Base-by-base conservation (phyloP, 2,113 vertebrate genomes). In the Lophius piscatorius region DNA sequence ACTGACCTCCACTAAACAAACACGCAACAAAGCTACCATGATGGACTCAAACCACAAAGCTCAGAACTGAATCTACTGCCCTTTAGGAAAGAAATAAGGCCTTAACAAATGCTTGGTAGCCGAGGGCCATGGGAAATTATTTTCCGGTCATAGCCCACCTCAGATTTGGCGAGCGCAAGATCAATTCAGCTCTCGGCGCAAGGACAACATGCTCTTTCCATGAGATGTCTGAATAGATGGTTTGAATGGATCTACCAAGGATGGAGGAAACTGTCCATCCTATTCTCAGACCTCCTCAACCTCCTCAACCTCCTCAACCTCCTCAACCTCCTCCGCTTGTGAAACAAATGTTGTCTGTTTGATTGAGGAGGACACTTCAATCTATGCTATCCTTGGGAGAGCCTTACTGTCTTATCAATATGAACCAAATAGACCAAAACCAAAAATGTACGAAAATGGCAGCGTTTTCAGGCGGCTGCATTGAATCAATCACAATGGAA, bases 111-210 rank as follows among this genome's bases (percentile, higher is more conserved):
- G 34, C 11, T 1, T 10, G 33, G 31, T 4, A 17, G 57, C 61
- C 1, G 5, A 35, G 41, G 65, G 31, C 73, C 57, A 72, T 72
- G 47, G 72, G 59, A 71, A 78, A 58, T 39, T 66, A 51, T 52
- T 47, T 50, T 78, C 56, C 73, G 74, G 67, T 64, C 42, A 26
- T 14, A 1, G 31, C 18, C 63, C 14, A 18, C 42, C 50, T 70
- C 56, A 47, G 49, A 80, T 62, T 58, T 60, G 47, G 39, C 14
- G 60, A 44, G 60, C 47, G 17, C 41, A 12, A n/a, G 71, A 78
- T 80, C 80, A 59, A 78, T 69, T 68, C 41, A 52, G 57, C 54
- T 62, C 67, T 79, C 61, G 58, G 16, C 1, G 22, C 80, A 78
- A 81, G 66, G 72, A 67, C 77, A 44, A 58, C 28, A 5, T 11